These are phyloP conservation scores for Strigamia maritima DNA, from an alignment of 2,888 invertebrate genomes.

Conservation along the genomic window DNA sequence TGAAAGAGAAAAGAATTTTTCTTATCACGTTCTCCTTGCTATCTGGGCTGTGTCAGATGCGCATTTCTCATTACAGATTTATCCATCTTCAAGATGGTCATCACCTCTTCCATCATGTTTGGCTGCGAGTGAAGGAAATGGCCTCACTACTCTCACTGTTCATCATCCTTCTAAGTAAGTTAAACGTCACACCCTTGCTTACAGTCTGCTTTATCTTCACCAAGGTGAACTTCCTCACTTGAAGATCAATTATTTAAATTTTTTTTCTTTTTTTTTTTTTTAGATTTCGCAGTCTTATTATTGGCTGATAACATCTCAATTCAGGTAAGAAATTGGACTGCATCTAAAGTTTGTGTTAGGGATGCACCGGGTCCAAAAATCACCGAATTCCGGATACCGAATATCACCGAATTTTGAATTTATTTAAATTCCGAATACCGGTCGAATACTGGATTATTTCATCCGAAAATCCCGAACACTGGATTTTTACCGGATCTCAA, in stretches of 20 bases:
- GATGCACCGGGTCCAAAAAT: no score
- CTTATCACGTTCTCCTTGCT: neutral
- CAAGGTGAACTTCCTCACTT: neutral
- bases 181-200: neutral
- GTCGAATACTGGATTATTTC: no score
- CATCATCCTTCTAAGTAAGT: neutral
- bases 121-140: neutral
- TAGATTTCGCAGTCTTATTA: neutral
- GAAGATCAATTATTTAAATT: neutral
- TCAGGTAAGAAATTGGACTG: neutral
- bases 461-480: no score
- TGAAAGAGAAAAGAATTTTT: neutral
- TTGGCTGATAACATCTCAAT: neutral
- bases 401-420: no score
- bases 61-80: neutral
- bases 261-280: neutral
- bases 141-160: neutral
- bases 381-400: no score
- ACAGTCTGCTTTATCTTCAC: no score
- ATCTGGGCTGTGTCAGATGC: neutral
- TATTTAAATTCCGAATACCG: no score
- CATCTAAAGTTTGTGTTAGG: no score
- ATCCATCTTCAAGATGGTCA: neutral
- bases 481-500: no score
- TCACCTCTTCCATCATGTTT: neutral